Evolutionary conservation across 2,797 vertebrate genomes (phyloP).

Genomic region (Aldrovandia affinis): DNA sequence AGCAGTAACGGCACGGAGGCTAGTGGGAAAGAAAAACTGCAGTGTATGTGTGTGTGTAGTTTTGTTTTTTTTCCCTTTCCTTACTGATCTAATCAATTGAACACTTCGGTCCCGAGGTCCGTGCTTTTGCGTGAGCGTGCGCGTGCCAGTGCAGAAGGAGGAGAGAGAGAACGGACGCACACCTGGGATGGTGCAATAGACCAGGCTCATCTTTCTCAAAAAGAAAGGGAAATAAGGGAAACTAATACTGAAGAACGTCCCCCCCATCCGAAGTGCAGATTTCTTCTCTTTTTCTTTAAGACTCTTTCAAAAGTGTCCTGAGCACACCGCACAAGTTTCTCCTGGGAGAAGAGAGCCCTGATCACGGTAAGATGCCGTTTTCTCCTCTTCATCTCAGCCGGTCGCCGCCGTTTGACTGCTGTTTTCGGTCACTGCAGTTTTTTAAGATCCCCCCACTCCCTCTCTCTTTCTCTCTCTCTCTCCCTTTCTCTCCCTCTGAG

Average conservation of each 20-base stretch:
- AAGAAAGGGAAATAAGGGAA: conserved; percentile 2
- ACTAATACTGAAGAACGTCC: conserved; percentile 9
- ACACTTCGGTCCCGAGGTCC: conserved; percentile 36
- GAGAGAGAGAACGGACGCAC: conserved; percentile 30
- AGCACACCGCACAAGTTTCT: conserved; percentile 41
- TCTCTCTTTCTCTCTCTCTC: no score
- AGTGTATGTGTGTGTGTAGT: conserved; percentile 63
- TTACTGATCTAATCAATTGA: conserved; percentile 54
- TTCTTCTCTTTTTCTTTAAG: conserved; percentile 30
- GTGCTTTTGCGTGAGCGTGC: conserved; percentile 44
- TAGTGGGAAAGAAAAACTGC: conserved; percentile 64
- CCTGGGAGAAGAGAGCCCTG: conserved; percentile 23
- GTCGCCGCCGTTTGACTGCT: conserved; percentile 42
- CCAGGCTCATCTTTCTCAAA: conserved; percentile 51
- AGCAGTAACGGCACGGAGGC: conserved; percentile 69
- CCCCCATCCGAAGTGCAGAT: conserved; percentile 9
- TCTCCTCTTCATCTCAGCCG: conserved; percentile 12
- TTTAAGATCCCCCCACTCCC: conserved; percentile 64
- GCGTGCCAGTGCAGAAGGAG: conserved; percentile 25
- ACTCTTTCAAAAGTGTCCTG: conserved; percentile 41
- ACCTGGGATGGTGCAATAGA: conserved; percentile 50
- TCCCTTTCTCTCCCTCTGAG: neutral
- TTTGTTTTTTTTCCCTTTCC: conserved; percentile 55
- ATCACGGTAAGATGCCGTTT: conserved; percentile 37
- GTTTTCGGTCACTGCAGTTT: conserved; percentile 49